These are phyloP conservation scores for Morelia viridis DNA, from an alignment of 2,797 vertebrate species.

Conservation along the genomic window DNA sequence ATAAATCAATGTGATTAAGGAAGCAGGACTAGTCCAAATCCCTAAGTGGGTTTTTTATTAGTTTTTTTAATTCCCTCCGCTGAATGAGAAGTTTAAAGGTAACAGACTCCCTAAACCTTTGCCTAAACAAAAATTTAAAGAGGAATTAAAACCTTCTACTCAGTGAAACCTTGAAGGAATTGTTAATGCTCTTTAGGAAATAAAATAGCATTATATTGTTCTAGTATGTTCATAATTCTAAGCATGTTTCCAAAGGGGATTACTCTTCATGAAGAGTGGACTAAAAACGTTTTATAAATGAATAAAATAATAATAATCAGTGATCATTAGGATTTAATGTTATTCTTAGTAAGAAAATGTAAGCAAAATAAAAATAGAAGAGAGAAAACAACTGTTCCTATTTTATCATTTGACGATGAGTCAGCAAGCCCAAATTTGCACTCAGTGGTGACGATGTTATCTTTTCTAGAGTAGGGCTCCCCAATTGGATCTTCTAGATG, in stretches of 20 bases:
- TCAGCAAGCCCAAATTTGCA: neutral
- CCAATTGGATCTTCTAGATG: neutral
- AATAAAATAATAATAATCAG: neutral
- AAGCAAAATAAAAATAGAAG: neutral
- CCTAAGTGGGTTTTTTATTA: neutral
- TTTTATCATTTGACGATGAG: slow-evolving; percentile 21
- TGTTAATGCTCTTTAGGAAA: neutral
- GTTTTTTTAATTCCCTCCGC: neutral
- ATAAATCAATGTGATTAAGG: neutral
- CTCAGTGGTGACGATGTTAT: neutral
- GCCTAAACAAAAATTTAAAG: neutral
- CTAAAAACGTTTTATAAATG: too few relatives aligned
- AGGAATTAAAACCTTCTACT: neutral
- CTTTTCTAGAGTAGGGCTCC: neutral
- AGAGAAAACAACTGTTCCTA: neutral
- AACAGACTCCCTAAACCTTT: neutral
- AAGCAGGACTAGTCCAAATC: neutral
- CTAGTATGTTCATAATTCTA: fast-evolving
- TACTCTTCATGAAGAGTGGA: too few relatives aligned
- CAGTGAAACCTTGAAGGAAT: neutral
- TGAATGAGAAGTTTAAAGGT: neutral
- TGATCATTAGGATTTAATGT: neutral
- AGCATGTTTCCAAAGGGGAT: neutral
- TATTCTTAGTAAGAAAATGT: neutral
- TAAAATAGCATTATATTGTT: fast-evolving